Percentiles rank a stretch among this genome's conserved stretches.
These are phyloP conservation scores for Clarias fuscus DNA, from an alignment of 2,797 vertebrate species.

Conservation along the genomic window DNA sequence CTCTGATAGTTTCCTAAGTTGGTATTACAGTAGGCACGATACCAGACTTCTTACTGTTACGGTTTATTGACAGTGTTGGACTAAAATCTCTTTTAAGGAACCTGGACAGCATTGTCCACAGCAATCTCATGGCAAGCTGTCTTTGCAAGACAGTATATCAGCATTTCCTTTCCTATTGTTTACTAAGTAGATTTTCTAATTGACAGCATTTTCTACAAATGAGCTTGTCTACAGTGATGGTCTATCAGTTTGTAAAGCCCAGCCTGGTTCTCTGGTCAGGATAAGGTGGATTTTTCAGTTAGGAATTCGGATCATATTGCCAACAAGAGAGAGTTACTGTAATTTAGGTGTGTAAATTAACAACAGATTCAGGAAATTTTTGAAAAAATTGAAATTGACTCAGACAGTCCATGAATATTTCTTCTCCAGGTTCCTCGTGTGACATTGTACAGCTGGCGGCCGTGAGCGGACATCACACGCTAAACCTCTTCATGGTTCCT, in stretches of 20 bases:
- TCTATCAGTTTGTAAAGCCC: background rate
- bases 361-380: background rate
- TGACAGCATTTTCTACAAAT: background rate
- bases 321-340: background rate
- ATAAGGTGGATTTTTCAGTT: background rate
- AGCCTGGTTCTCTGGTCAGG: background rate
- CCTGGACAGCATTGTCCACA: background rate
- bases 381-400: too few relatives aligned
- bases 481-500: constrained; percentile 74
- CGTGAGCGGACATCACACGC: constrained; percentile 68
- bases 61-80: too few relatives aligned
- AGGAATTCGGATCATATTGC: background rate
- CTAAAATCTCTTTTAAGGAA: background rate
- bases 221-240: background rate
- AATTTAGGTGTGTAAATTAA: background rate
- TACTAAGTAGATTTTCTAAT: background rate
- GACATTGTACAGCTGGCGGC: constrained; percentile 77
- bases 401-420: background rate
- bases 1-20: too few relatives aligned
- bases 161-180: background rate
- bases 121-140: background rate
- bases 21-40: too few relatives aligned
- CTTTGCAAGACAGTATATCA: background rate
- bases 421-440: constrained; percentile 61
- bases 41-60: too few relatives aligned